Conservation (phyloP, 2,113 vertebrate genomes). For the Rafetus swinhoei region DNA sequence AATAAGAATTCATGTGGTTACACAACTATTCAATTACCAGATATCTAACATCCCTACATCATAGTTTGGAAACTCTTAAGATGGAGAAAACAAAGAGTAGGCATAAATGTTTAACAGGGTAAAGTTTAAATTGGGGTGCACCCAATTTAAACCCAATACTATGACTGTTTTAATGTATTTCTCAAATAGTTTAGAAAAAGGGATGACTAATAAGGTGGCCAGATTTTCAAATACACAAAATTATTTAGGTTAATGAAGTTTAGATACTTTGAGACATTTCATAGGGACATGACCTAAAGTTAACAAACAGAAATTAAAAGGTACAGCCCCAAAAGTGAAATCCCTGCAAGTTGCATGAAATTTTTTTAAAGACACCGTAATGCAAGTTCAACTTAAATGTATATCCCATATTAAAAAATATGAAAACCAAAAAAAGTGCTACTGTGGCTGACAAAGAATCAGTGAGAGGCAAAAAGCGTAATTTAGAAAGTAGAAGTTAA, state of each 20-base stretch:
- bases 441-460: too few relatives aligned
- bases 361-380: too few relatives aligned
- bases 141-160: neutral
- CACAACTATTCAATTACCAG: too few relatives aligned
- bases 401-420: too few relatives aligned
- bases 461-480: too few relatives aligned
- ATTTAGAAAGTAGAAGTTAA: too few relatives aligned
- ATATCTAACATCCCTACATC: too few relatives aligned
- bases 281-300: neutral
- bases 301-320: neutral
- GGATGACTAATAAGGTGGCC: rapidly evolving
- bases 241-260: neutral
- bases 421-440: too few relatives aligned
- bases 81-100: rapidly evolving
- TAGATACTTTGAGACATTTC: neutral
- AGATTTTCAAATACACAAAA: neutral
- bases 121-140: neutral
- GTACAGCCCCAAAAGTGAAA: too few relatives aligned
- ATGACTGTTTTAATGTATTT: neutral
- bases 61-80: neutral
- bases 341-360: too few relatives aligned
- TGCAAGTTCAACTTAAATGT: too few relatives aligned
- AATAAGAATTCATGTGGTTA: too few relatives aligned
- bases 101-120: neutral
- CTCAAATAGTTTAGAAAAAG: neutral